phyloP scores from a whole-genome alignment of 2,797 vertebrate species.

The Siniperca scherzeri region DNA sequence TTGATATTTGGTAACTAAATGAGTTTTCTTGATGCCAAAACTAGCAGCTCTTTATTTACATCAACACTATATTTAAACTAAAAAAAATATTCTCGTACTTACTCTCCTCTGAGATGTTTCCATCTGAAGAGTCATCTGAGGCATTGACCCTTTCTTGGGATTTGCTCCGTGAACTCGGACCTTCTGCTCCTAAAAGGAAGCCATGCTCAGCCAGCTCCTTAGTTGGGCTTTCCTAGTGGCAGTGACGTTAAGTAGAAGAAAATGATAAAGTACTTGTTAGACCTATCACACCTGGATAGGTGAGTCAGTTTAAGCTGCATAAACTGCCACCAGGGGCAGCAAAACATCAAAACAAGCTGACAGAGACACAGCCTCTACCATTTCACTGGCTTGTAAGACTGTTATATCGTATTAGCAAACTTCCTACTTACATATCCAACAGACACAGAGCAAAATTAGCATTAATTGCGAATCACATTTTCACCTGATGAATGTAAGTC shows the following conservation, averaged over 20 bases:
- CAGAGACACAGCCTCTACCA: no score
- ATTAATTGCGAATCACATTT: no score
- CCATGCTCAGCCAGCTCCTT: constrained; percentile 90
- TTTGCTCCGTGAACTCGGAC: constrained; percentile 61
- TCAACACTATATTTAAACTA: background rate
- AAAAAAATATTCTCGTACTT: constrained; percentile 53
- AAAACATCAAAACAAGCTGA: background rate
- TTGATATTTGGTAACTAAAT: background rate
- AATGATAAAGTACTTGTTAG: background rate
- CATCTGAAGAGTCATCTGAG: constrained; percentile 85
- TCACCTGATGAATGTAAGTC: background rate
- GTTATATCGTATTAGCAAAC: background rate
- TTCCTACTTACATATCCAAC: background rate
- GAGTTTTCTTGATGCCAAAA: background rate
- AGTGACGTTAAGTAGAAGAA: background rate
- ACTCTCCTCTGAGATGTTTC: constrained; percentile 89
- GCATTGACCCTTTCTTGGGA: constrained; percentile 67
- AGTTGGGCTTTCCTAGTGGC: constrained; percentile 93
- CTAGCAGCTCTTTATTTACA: background rate
- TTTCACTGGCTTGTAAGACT: no score
- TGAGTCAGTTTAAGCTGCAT: background rate
- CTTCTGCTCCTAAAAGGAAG: constrained; percentile 80
- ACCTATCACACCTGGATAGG: background rate
- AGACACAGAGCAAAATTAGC: no score
- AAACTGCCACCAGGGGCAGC: background rate